A percentile compares a stretch with the other conserved stretches of the same genome.
phyloP scores from a whole-genome alignment of 1,140 invertebrate species.

The Drosophila sproati region DNA sequence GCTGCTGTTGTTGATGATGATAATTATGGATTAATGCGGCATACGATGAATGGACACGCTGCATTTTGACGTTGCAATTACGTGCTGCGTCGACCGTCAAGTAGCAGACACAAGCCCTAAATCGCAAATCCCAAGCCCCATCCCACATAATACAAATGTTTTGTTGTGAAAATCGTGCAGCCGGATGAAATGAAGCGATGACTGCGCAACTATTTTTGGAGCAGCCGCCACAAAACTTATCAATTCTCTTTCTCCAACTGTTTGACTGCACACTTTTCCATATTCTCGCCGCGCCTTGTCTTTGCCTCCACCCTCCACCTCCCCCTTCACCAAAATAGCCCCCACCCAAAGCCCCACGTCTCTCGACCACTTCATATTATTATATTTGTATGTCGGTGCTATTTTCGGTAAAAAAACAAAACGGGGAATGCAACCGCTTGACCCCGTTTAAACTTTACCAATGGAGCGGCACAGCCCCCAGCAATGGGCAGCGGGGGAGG shows the following conservation, averaged over 20 bases:
- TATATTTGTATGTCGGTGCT: constrained; percentile 70
- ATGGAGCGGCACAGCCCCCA: constrained; percentile 24
- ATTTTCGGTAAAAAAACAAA: constrained; percentile 65
- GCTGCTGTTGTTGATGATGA: constrained; percentile 24
- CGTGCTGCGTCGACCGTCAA: background rate
- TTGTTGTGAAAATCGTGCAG: constrained; percentile 11
- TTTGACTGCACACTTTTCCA: constrained; percentile 15
- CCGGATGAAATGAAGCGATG: constrained; percentile 29
- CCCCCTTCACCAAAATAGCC: background rate
- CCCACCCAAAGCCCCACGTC: background rate
- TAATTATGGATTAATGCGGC: constrained; percentile 70
- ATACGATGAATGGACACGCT: constrained; percentile 36
- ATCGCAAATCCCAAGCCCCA: background rate
- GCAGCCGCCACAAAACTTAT: constrained; percentile 44
- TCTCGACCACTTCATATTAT: constrained; percentile 37
- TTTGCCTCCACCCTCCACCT: constrained; percentile 18
- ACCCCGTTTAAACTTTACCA: constrained; percentile 72
- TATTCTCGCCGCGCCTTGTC: background rate
- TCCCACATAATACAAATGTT: no score
- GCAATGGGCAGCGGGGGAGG: background rate
- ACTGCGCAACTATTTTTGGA: constrained; percentile 49
- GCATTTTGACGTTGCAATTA: constrained; percentile 28
- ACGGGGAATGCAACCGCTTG: constrained; percentile 70
- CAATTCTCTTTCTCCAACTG: constrained; percentile 40
- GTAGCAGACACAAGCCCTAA: background rate